Evolutionary conservation across 2,113 vertebrate genomes (phyloP), one percentile per base, ranked within the genome.

Genomic region (Acanthochromis polyacanthus): DNA sequence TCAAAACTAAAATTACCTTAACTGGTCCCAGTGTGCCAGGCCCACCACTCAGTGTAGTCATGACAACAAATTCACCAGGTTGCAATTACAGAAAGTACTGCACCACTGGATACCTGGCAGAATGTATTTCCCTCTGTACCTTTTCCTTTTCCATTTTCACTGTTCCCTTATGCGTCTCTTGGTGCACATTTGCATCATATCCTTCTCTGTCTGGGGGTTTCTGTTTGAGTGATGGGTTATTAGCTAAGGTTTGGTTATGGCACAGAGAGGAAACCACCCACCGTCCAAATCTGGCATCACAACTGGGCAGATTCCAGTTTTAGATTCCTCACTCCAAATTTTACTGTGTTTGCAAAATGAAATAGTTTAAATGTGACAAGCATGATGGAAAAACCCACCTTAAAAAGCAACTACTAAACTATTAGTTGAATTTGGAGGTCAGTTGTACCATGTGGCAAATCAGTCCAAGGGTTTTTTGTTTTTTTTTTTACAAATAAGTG

Each of bases 1-100:
- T 84, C 82, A 80, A 76, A 82, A 84, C 72, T 84, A 75, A 83
- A 89, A 81, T 88, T 6, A 81, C 78, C 80, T 51, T 66, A 73
- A 85, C 76, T 75, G 84, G 78, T 70, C 84, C 81, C 90, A 81
- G 69, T 80, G 84, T 10, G 66, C 56, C 58, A 28, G 57, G 46
- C 59, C 79, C 84, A 71, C 64, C 60, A 36, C 84, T 88, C 79
- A 40, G 71, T 45, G 87, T 93, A 64, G 74, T 83, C 90, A 93
- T 95, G 89, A 88, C 88, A 88, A 93, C 91, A 82, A 55, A 78
- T 82, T 89, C 78, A 86, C 84, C 70, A 90, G 87, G 84, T 82
- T 84, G 78, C 82, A 87, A 88, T 88, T 83, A 89, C 45, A 85
- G 73, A 83, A 89, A 84, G 72, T 68, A 62, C 75, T 62, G 81